Evolutionary conservation across 2,888 invertebrate genomes (phyloP).

Genomic region (Holacanthella duospinosa): DNA sequence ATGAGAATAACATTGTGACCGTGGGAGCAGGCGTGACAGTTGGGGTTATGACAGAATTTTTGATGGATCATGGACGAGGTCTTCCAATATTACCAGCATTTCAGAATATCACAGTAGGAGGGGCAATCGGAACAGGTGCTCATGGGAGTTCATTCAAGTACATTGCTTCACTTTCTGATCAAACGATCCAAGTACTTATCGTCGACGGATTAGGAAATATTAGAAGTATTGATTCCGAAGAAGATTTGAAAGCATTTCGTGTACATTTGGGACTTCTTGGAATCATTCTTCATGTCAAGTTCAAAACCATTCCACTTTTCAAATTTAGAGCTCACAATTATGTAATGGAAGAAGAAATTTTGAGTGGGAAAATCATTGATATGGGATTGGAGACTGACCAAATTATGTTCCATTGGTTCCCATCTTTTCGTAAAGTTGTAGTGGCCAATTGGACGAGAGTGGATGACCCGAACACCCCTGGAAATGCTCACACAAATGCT

Average conservation of each 20-base stretch:
- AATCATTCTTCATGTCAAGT: slow-evolving; percentile 7
- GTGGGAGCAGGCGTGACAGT: slow-evolving; percentile 7
- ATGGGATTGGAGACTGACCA: slow-evolving; percentile 4
- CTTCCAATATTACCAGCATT: slow-evolving; percentile 4
- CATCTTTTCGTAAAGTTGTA: slow-evolving; percentile 2
- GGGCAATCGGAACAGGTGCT: slow-evolving; percentile 15
- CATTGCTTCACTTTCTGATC: slow-evolving; percentile 10
- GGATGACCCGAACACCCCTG: background rate
- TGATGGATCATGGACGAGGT: background rate
- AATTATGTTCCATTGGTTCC: slow-evolving; percentile 12
- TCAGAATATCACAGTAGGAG: slow-evolving; percentile 17
- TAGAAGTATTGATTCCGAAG: slow-evolving; percentile 3
- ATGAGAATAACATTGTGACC: slow-evolving; percentile 6
- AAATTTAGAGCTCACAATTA: slow-evolving; percentile 10
- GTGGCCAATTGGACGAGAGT: slow-evolving; percentile 11
- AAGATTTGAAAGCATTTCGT: slow-evolving; percentile 11
- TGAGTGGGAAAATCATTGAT: background rate
- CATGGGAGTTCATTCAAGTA: slow-evolving; percentile 14
- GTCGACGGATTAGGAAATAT: slow-evolving; percentile 14
- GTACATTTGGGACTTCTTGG: slow-evolving; percentile 17
- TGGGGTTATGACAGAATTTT: slow-evolving; percentile 1
- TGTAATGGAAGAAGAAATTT: background rate
- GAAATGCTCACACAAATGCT: slow-evolving; percentile 5
- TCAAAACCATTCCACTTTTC: slow-evolving; percentile 9
- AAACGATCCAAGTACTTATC: slow-evolving; percentile 9